A percentile compares a stretch with the other conserved stretches of the same genome.
These are phyloP conservation scores for Drosophila pandora DNA, from an alignment of 1,140 invertebrate species.

Conservation along the genomic window DNA sequence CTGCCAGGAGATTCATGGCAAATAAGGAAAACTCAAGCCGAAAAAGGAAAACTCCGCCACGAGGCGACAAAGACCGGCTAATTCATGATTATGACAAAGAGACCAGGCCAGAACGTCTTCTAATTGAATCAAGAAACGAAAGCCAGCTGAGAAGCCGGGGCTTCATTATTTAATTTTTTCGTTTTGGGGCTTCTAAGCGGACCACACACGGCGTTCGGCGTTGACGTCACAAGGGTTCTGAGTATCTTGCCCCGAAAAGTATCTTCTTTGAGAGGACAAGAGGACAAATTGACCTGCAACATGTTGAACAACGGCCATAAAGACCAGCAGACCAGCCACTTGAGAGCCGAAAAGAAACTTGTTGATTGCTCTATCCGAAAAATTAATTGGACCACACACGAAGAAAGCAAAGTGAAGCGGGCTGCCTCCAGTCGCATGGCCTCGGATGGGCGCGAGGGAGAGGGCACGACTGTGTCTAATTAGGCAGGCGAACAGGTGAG, in stretches of 20 bases:
- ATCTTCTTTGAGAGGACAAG: conserved; percentile 28
- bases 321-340: conserved; percentile 14
- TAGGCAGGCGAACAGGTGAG: conserved; percentile 46
- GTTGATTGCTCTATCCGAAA: conserved; percentile 79
- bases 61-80: conserved; percentile 42
- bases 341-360: conserved; percentile 52
- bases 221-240: conserved; percentile 3
- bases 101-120: conserved; percentile 22
- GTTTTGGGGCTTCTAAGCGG: conserved; percentile 15
- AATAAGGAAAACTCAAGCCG: conserved; percentile 38
- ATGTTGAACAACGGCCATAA: conserved; percentile 71
- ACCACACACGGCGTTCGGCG: conserved; percentile 52
- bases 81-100: conserved; percentile 73
- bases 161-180: background rate
- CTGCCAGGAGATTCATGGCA: conserved; percentile 21
- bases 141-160: conserved; percentile 3
- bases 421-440: no score
- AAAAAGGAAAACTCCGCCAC: conserved; percentile 30
- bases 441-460: conserved; percentile 8
- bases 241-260: conserved; percentile 11
- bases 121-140: conserved; percentile 28
- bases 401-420: conserved; percentile 34
- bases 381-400: conserved; percentile 80
- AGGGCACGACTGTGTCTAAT: conserved; percentile 47
- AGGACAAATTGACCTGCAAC: conserved; percentile 77